Conservation (phyloP, 2,888 invertebrate genomes). For the Drosophila algonquin region DNA sequence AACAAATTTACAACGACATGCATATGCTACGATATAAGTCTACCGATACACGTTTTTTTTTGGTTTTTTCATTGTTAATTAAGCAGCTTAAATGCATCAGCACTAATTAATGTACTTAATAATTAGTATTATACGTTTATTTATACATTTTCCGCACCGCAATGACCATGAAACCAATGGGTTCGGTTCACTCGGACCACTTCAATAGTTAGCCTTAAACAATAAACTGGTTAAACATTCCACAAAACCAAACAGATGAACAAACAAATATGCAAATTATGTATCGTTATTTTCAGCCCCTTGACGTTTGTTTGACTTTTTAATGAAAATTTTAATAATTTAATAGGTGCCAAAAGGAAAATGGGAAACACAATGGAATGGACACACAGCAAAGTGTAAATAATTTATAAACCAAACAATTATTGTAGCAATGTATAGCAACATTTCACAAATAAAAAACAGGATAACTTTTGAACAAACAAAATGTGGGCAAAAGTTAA, state of each 20-base stretch:
- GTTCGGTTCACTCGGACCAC: background rate
- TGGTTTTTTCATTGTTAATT: slow-evolving; percentile 35
- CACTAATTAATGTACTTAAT: slow-evolving; percentile 69
- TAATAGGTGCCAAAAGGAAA: slow-evolving; percentile 42
- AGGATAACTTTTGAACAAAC: background rate
- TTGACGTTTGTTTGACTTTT: slow-evolving; percentile 61
- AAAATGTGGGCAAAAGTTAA: background rate
- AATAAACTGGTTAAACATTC: slow-evolving; percentile 63
- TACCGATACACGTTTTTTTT: background rate
- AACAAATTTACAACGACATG: slow-evolving; percentile 47
- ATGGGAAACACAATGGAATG: slow-evolving; percentile 16
- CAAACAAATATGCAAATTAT: slow-evolving; percentile 41
- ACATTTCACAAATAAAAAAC: slow-evolving; percentile 8
- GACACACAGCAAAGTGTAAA: slow-evolving; percentile 38
- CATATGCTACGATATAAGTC: slow-evolving; percentile 27
- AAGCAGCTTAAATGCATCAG: slow-evolving; percentile 49
- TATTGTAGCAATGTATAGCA: slow-evolving; percentile 23
- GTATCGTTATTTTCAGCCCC: slow-evolving; percentile 36
- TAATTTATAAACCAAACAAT: slow-evolving; percentile 41
- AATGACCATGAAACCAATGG: slow-evolving; percentile 22
- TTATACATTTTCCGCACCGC: slow-evolving; percentile 27
- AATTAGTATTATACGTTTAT: slow-evolving; percentile 60
- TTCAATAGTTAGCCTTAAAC: slow-evolving; percentile 47
- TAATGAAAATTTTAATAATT: slow-evolving; percentile 68
- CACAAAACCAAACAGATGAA: slow-evolving; percentile 43